A percentile compares a stretch with the other conserved stretches of the same genome.
Conservation (phyloP, 1,140 invertebrate species). For the Streblospio benedicti region DNA sequence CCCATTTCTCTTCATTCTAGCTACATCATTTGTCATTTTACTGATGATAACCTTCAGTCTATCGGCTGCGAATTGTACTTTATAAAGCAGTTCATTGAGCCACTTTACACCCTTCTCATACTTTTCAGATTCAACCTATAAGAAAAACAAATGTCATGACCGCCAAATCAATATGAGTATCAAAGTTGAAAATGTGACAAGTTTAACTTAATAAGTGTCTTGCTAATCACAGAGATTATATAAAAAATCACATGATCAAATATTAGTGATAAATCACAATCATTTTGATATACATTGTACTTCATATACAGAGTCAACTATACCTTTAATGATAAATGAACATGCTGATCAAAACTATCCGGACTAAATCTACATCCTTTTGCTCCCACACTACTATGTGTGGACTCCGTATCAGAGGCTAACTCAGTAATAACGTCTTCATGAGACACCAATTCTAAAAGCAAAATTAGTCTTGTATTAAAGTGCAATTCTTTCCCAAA, state of each 20-base stretch:
- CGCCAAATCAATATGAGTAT: neutral
- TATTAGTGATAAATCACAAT: no score
- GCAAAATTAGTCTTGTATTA: no score
- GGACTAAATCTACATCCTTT: slow-evolving; percentile 48
- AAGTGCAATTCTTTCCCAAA: no score
- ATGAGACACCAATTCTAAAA: slow-evolving; percentile 37
- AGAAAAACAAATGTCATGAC: no score
- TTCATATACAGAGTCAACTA: no score
- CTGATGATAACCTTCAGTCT: slow-evolving; percentile 65
- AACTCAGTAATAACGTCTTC: slow-evolving; percentile 67
- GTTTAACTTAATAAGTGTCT: slow-evolving; percentile 26
- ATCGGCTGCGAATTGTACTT: slow-evolving; percentile 61
- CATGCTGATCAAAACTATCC: no score
- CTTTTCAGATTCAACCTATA: slow-evolving; percentile 64
- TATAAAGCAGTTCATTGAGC: slow-evolving; percentile 65
- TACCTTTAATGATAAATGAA: slow-evolving; percentile 52
- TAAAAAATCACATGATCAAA: no score
- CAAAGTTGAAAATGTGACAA: neutral
- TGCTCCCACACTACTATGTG: slow-evolving; percentile 23
- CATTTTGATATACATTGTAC: no score
- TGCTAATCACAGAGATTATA: no score
- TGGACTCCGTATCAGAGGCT: slow-evolving; percentile 61
- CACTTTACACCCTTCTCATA: slow-evolving; percentile 67
- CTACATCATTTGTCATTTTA: slow-evolving; percentile 62
- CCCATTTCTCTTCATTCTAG: slow-evolving; percentile 60